Conservation (phyloP, 2,797 vertebrate species). For the Microctenopoma lineatum region DNA sequence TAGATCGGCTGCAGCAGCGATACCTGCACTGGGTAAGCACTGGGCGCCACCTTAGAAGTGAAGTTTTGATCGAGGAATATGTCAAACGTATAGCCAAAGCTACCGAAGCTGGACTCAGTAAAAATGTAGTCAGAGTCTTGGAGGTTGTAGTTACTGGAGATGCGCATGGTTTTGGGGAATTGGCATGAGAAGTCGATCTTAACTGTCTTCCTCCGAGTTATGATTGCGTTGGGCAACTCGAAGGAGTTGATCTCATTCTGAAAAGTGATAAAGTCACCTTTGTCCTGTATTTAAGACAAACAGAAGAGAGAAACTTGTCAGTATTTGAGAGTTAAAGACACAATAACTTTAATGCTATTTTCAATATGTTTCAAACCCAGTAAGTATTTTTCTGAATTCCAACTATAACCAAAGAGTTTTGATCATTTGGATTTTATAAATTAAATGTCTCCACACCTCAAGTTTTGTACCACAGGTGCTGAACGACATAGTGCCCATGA, state of each 20-base stretch:
- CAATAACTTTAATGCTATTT: not conserved
- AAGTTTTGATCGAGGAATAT: slow-evolving; percentile 69
- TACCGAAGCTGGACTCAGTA: slow-evolving; percentile 79
- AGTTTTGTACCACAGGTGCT: slow-evolving; percentile 76
- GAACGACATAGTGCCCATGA: slow-evolving; percentile 73
- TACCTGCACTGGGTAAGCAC: slow-evolving; percentile 77
- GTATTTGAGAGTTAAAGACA: not conserved
- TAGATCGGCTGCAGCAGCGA: slow-evolving; percentile 70
- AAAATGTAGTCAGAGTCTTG: slow-evolving; percentile 77
- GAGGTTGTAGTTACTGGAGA: slow-evolving; percentile 67
- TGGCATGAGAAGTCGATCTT: slow-evolving; percentile 74
- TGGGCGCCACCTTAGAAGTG: slow-evolving; percentile 34
- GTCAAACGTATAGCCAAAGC: slow-evolving; percentile 76
- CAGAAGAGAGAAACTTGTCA: not conserved
- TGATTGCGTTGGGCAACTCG: slow-evolving; percentile 48
- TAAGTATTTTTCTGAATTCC: too few species aligned
- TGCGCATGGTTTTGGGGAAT: slow-evolving; percentile 71
- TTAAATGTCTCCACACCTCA: slow-evolving; percentile 59
- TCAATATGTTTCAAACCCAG: too few species aligned
- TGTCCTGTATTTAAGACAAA: slow-evolving; percentile 61
- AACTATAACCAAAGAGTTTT: not conserved
- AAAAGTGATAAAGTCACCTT: slow-evolving; percentile 72
- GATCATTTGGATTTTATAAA: not conserved
- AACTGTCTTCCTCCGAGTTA: slow-evolving; percentile 61
- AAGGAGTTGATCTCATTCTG: slow-evolving; percentile 76